phyloP scores from a whole-genome alignment of 2,113 vertebrate species.

The Muntiacus muntjak region DNA sequence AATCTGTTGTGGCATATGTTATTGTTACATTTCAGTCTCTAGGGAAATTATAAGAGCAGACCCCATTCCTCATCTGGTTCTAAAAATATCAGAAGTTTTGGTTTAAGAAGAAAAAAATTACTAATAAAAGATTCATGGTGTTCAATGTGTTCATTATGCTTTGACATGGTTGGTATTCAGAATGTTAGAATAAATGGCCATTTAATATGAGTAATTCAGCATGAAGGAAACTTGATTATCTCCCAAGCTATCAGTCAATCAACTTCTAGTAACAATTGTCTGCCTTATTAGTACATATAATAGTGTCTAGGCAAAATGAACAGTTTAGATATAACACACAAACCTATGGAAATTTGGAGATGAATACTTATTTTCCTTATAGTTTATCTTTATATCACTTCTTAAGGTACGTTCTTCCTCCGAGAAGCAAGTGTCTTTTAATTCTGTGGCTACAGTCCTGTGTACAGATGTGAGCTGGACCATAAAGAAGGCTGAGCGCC shows the following conservation, averaged over 20 bases:
- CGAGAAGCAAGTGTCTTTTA: background rate
- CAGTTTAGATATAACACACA: background rate
- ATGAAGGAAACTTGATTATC: conserved; percentile 33
- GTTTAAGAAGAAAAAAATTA: background rate
- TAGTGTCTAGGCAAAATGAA: background rate
- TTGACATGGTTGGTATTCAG: conserved; percentile 9
- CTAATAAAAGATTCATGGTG: conserved; percentile 16
- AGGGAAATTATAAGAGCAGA: background rate
- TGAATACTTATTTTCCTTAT: background rate
- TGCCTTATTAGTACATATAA: background rate
- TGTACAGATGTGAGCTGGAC: background rate
- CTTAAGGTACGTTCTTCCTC: background rate
- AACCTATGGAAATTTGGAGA: background rate
- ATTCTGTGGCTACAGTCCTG: background rate
- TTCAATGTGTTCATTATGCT: conserved; percentile 50
- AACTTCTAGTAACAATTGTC: background rate
- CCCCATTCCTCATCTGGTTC: background rate
- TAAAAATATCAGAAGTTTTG: background rate
- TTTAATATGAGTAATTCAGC: conserved; percentile 45
- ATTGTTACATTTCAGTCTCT: background rate
- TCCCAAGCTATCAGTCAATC: conserved; percentile 9
- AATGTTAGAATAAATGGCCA: conserved; percentile 33
- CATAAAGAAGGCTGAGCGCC: background rate
- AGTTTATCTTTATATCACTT: background rate
- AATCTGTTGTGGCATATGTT: background rate